Base-by-base conservation (phyloP, 1,140 invertebrate species). In the Heliconius hewitsoni region DNA sequence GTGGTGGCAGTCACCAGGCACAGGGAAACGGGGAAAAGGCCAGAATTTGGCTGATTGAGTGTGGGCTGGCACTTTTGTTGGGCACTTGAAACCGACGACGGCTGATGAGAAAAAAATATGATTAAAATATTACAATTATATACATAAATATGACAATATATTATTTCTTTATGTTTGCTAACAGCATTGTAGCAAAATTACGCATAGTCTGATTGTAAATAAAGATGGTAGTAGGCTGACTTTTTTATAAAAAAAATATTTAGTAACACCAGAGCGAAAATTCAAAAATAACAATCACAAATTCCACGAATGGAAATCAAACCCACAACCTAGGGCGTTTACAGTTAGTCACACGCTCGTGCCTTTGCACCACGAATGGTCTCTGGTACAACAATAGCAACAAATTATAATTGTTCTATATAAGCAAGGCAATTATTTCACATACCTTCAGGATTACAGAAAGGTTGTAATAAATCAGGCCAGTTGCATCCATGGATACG, bases 401-500 rank as follows among this genome's bases (percentile, higher is more conserved):
- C 5, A 52, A 52, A 52, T 1, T 52, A 52, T 19, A 19, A 52
- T 19, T 52, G 18, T 52, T 52, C 6, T 52, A 2, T 19, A 52
- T 52, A 52, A 52, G 18, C 50, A 52, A 52, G 18, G 6, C 16
- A 46, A 46, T 46, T 46, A 8, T 19, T 57, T 57, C n/a, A 8
- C 3, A 74, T 84, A 97, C 97, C 96, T 96, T 98, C 98, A 73
- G 98, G 97, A 89, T 98, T 98, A 94, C 98, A 99, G 86, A 95
- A 96, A 70, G 98, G 97, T 60, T 98, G 93, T 1, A 98, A 95
- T 73, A 98, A 96, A 95, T 99, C 98, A 13, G 98, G 98, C 98
- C 98, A 99, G 89, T 98, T 98, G 95, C 98, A 99, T 34, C 96
- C 96, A 86, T 99, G 98, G 71, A 96, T 98, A 81, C 97, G 97